phyloP scores from a whole-genome alignment of 1,140 invertebrate genomes.

The Oedothorax gibbosus region DNA sequence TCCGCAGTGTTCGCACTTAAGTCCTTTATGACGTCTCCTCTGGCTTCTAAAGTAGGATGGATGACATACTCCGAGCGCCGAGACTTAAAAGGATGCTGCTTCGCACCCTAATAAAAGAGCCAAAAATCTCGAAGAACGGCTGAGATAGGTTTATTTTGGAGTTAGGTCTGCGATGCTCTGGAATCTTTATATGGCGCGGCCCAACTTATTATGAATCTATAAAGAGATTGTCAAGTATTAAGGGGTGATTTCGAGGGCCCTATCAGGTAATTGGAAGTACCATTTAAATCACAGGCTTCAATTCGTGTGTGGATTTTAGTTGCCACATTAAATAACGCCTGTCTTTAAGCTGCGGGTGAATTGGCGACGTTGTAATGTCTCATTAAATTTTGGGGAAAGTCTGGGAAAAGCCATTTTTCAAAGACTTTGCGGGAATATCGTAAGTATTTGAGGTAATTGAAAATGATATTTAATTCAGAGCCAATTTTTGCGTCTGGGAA shows the following conservation, averaged over 20 bases:
- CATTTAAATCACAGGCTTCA: constrained; percentile 26
- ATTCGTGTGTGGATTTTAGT: background rate
- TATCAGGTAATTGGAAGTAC: constrained; percentile 16
- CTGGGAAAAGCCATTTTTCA: no score
- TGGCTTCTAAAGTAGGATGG: constrained; percentile 56
- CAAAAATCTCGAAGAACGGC: constrained; percentile 6
- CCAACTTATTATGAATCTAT: constrained; percentile 38
- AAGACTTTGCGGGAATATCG: no score
- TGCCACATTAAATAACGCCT: background rate
- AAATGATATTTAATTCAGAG: no score
- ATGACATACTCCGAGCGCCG: constrained; percentile 39
- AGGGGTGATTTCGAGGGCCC: constrained; percentile 12
- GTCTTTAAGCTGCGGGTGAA: no score
- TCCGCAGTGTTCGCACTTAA: constrained; percentile 50
- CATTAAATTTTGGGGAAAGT: no score
- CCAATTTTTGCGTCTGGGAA: no score
- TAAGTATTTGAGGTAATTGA: no score
- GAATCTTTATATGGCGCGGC: constrained; percentile 5
- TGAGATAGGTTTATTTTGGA: constrained; percentile 22
- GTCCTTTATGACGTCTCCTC: constrained; percentile 59
- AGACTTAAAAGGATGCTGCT: constrained; percentile 52
- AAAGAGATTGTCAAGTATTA: constrained; percentile 31
- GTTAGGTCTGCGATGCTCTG: constrained; percentile 11
- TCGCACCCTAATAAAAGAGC: constrained; percentile 52
- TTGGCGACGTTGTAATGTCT: no score